These are phyloP conservation scores for Lathamus discolor DNA, from an alignment of 2,113 vertebrate species.

Conservation along the genomic window DNA sequence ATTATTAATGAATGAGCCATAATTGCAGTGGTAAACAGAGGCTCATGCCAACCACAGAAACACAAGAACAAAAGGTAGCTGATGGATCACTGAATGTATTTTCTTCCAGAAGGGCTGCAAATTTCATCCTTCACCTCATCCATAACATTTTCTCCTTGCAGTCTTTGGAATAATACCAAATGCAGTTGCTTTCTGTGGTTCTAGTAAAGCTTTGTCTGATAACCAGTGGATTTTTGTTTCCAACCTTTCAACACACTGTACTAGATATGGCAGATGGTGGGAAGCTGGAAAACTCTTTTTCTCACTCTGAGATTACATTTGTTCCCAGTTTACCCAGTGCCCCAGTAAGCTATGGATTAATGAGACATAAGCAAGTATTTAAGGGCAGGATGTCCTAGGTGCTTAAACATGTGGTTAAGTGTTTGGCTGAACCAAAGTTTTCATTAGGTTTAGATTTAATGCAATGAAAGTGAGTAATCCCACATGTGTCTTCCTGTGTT, in stretches of 20 bases:
- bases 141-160: background rate
- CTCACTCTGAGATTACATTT: background rate
- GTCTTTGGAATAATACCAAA: background rate
- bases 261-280: background rate
- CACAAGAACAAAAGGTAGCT: background rate
- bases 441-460: conserved; percentile 8
- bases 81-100: background rate
- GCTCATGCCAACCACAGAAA: background rate
- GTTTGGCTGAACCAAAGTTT: background rate
- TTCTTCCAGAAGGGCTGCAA: background rate
- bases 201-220: background rate
- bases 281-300: background rate
- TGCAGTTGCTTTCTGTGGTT: fast-evolving
- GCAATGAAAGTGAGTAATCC: background rate
- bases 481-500: background rate
- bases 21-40: background rate
- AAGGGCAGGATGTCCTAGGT: background rate
- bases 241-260: background rate
- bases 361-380: background rate
- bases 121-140: background rate
- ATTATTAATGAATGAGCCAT: background rate
- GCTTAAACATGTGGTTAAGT: background rate
- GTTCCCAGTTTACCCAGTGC: background rate
- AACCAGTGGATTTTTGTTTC: background rate
- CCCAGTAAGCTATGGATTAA: background rate